A percentile compares a stretch with the other conserved stretches of the same genome.
These are phyloP conservation scores for Petrocephalus zakoni DNA, from an alignment of 2,113 vertebrate genomes.

Conservation along the genomic window DNA sequence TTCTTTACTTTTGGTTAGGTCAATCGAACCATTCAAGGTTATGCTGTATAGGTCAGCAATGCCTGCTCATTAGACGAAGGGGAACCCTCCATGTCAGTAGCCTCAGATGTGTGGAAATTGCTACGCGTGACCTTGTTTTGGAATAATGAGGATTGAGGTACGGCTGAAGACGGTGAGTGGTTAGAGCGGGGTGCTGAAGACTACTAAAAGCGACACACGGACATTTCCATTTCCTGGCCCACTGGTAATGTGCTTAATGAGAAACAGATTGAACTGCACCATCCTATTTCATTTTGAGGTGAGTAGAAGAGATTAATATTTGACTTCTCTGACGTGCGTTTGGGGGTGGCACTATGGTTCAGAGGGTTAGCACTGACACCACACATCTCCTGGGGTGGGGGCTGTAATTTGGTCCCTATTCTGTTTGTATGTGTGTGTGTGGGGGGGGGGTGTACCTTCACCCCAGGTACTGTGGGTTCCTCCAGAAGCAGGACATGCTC, in stretches of 20 bases:
- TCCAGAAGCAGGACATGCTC: neutral
- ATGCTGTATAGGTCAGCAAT: neutral
- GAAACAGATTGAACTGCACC: slow-evolving; percentile 2
- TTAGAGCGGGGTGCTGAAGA: neutral
- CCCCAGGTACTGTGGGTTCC: neutral
- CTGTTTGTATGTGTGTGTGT: neutral
- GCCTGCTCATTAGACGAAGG: neutral
- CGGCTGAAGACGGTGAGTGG: neutral
- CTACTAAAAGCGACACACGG: neutral
- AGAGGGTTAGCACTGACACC: neutral
- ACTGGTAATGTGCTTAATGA: slow-evolving; percentile 8
- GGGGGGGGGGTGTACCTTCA: neutral
- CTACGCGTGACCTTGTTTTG: neutral
- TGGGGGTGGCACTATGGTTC: neutral
- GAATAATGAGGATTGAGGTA: neutral
- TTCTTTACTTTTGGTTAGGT: neutral
- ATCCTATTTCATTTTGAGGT: neutral
- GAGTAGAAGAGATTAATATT: neutral
- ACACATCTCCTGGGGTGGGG: neutral
- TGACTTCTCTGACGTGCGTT: neutral
- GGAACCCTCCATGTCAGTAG: neutral
- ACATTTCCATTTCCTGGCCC: neutral
- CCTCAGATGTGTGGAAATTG: neutral
- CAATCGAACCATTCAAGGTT: neutral
- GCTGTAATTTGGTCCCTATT: neutral